These are phyloP conservation scores for Meandrusa payeni DNA, from an alignment of 2,888 invertebrate genomes.

Conservation along the genomic window DNA sequence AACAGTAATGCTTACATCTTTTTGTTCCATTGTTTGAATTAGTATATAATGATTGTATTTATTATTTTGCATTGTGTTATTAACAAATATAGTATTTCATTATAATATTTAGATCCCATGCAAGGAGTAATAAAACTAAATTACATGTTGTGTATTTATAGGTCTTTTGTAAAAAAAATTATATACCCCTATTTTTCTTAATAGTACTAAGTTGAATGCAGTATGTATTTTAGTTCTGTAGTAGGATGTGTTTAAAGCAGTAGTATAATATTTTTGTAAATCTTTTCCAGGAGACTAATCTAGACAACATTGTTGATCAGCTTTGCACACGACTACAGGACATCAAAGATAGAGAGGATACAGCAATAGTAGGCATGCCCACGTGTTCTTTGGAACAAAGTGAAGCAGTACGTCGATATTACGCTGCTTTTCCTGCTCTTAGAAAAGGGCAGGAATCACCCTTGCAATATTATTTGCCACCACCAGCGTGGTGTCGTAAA, in stretches of 20 bases:
- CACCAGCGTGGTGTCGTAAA: constrained; percentile 71
- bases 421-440: constrained; percentile 88
- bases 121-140: constrained; percentile 5
- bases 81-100: constrained; percentile 14
- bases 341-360: constrained; percentile 74
- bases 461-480: constrained; percentile 66
- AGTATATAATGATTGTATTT: constrained; percentile 35
- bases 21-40: constrained; percentile 60
- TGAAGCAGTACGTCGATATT: constrained; percentile 88
- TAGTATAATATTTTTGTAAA: constrained; percentile 6
- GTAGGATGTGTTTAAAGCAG: background rate
- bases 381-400: constrained; percentile 74
- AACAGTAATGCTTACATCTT: constrained; percentile 47
- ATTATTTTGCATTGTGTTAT: constrained; percentile 31
- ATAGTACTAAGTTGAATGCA: background rate
- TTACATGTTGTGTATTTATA: background rate
- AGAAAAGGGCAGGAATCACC: constrained; percentile 75
- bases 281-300: constrained; percentile 86
- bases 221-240: constrained; percentile 1
- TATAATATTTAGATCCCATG: background rate
- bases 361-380: constrained; percentile 74
- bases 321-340: constrained; percentile 89
- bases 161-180: background rate
- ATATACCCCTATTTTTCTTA: background rate
- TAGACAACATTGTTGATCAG: constrained; percentile 91